Evolutionary conservation across 2,888 invertebrate species (phyloP), one percentile per base, ranked within the genome.

Genomic region (Ochlodes sylvanus): DNA sequence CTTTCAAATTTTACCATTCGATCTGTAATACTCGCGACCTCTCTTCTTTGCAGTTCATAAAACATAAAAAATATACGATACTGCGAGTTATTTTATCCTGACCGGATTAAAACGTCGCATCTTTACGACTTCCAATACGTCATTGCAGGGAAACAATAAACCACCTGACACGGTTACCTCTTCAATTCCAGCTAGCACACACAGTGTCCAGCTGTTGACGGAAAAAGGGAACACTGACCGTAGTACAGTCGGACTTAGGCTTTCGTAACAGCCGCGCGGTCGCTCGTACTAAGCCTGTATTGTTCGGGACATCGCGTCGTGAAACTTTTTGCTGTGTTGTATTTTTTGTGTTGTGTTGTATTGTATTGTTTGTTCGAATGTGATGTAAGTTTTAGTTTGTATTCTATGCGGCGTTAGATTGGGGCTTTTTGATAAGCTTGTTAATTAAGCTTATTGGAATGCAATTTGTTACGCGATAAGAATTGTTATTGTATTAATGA

Each of bases 141-240:
- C 54, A 54, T 54, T 55, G 15, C 55, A 34, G 55, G 55, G 55
- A 55, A 55, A 54, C 54, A 54, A 55, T 55, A 55, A 55, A 27
- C 12, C 55, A 62, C 61, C 34, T n/a, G 42, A 41, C 54, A 42
- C 19, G 10, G 52, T 32, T 17, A 17, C 10, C 34, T 21, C 54
- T 1, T 21, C 52, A 5, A 17, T 63, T 63, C 41, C 54, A 55
- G 17, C 63, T n/a, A 63, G 54, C 41, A 27, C 19, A 63, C 63
- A 63, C 54, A 2, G 54, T 55, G 63, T 63, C 50, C 61, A 50
- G 61, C 0, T 63, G 55, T 27, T 27, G 27, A 34, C 61, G 60
- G 70, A 65, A 68, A 71, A 61, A 65, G 63, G 70, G 69, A 70
- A 62, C 68, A 50, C 52, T 65, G 67, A 69, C 70, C 64, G 64